A percentile compares a stretch with the other conserved stretches of the same genome.
phyloP scores from a whole-genome alignment of 92 coral and sea anemone genomes.

The Umimayanthus chanpuru region DNA sequence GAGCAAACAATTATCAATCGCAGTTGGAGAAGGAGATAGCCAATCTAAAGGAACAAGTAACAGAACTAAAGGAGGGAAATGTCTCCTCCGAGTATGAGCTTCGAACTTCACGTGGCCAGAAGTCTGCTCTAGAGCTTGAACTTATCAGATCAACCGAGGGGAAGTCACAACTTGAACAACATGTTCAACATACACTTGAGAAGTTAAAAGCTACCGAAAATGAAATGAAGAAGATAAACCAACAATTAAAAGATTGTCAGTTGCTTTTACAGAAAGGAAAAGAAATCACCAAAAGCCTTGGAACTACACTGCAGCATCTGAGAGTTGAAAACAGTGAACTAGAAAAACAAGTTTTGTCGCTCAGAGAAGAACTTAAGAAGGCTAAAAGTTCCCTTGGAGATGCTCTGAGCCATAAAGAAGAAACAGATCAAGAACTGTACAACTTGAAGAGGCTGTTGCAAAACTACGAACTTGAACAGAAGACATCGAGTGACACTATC shows the following conservation, averaged over 20 bases:
- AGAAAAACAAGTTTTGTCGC: slow-evolving; percentile 1
- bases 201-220: slow-evolving; percentile 22
- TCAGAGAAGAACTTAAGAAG: slow-evolving; percentile 7
- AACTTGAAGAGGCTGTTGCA: background rate
- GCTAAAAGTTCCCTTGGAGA: background rate
- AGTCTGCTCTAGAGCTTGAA: slow-evolving; percentile 4
- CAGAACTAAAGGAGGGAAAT: background rate
- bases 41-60: background rate
- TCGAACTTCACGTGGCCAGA: background rate
- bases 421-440: slow-evolving; percentile 8
- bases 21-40: slow-evolving; percentile 21
- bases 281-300: slow-evolving; percentile 28
- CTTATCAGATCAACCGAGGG: slow-evolving; percentile 1
- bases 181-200: slow-evolving; percentile 23
- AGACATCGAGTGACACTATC: background rate
- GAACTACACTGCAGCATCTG: slow-evolving; percentile 18
- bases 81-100: background rate
- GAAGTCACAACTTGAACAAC: slow-evolving; percentile 22
- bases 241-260: slow-evolving; percentile 23
- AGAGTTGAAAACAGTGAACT: slow-evolving; percentile 25
- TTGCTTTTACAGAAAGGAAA: slow-evolving; percentile 37
- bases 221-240: slow-evolving; percentile 26
- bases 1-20: background rate
- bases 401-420: background rate
- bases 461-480: background rate